phyloP scores from a whole-genome alignment of 2,888 invertebrate species.

The Encarsia formosa region DNA sequence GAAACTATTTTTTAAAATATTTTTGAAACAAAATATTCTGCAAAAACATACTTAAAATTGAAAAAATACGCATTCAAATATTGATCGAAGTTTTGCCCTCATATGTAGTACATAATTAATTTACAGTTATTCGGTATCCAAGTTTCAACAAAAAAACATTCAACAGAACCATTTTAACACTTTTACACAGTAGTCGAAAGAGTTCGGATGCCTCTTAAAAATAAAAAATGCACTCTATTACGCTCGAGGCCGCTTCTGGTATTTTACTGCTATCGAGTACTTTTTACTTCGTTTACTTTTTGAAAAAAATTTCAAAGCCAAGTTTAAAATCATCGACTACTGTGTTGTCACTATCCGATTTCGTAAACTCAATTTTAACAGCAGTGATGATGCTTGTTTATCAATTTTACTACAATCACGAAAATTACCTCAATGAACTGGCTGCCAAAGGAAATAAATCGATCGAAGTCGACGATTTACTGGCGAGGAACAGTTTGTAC shows the following conservation, averaged over 20 bases:
- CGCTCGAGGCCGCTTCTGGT: constrained; percentile 30
- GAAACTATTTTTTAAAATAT: no score
- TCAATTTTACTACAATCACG: constrained; percentile 5
- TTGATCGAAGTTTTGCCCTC: no score
- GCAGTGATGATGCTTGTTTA: constrained; percentile 22
- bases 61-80: no score
- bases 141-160: no score
- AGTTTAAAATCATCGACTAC: constrained; percentile 26
- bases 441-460: neutral
- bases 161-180: no score
- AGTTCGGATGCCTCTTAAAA: no score
- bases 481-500: neutral
- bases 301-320: constrained; percentile 28
- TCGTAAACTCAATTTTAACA: constrained; percentile 31
- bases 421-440: neutral
- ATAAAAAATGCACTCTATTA: constrained; percentile 31
- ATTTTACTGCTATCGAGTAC: constrained; percentile 30
- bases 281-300: constrained; percentile 27
- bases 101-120: no score
- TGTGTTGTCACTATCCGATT: constrained; percentile 37
- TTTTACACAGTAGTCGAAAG: no score
- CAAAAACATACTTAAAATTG: no score
- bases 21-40: no score
- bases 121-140: no score
- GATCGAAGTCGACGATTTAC: no score